phyloP scores from a whole-genome alignment of 2,797 vertebrate species.

The Rachycentron canadum region DNA sequence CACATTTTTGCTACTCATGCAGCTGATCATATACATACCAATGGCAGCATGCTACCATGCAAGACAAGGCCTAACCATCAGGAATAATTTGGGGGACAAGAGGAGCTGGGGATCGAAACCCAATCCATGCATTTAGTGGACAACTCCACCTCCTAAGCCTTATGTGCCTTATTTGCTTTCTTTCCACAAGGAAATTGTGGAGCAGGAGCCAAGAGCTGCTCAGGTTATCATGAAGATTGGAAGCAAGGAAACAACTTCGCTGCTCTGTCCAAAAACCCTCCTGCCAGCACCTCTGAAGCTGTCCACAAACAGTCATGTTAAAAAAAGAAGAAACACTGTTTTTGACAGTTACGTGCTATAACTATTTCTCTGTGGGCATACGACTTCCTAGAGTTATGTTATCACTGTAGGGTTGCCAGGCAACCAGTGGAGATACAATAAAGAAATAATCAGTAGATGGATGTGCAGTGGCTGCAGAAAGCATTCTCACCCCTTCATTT shows the following conservation, averaged over 20 bases:
- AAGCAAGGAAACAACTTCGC: background rate
- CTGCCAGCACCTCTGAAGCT: background rate
- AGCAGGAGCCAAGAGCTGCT: background rate
- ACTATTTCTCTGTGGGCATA: background rate
- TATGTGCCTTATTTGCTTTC: background rate
- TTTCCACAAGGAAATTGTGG: background rate
- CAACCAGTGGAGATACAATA: background rate
- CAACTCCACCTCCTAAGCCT: background rate
- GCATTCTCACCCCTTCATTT: background rate
- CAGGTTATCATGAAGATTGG: background rate
- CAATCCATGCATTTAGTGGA: background rate
- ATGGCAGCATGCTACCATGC: background rate
- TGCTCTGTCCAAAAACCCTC: background rate
- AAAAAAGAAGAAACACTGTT: background rate
- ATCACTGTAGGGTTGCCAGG: background rate
- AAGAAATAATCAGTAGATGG: background rate
- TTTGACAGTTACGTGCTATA: background rate
- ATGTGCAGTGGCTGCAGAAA: background rate
- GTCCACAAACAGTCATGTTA: background rate
- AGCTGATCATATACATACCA: background rate
- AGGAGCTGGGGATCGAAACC: background rate
- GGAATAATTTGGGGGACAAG: background rate
- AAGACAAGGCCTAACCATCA: background rate
- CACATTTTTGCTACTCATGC: background rate
- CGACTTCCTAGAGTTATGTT: background rate